Conservation (phyloP, 2,888 invertebrate genomes). For the Diloba caeruleocephala region DNA sequence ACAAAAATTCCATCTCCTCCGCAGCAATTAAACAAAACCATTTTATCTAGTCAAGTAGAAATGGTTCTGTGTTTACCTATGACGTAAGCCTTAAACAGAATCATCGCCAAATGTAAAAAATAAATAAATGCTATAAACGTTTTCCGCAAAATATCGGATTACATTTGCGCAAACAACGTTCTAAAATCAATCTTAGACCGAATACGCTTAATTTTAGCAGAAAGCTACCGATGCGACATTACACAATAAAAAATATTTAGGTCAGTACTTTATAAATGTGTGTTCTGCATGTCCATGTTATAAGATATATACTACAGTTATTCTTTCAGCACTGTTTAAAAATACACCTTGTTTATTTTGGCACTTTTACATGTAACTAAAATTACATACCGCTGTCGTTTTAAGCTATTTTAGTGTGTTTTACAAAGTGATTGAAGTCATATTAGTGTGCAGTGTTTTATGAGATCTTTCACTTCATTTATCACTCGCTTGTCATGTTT, state of each 20-base stretch:
- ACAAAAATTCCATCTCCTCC: too few relatives aligned
- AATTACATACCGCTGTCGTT: slow-evolving; percentile 39
- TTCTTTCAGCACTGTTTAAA: slow-evolving; percentile 45
- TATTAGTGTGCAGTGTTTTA: slow-evolving; percentile 21
- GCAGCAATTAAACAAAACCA: too few relatives aligned
- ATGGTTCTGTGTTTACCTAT: too few relatives aligned
- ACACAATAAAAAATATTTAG: slow-evolving; percentile 31
- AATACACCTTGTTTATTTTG: slow-evolving; percentile 61
- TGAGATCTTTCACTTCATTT: slow-evolving; percentile 28
- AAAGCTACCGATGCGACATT: slow-evolving; percentile 8
- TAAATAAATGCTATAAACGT: too few relatives aligned
- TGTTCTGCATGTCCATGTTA: slow-evolving; percentile 33
- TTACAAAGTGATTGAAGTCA: slow-evolving; percentile 27
- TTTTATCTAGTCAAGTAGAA: too few relatives aligned
- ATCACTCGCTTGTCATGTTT: slow-evolving; percentile 30
- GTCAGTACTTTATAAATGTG: slow-evolving; percentile 30
- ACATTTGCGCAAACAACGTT: not conserved
- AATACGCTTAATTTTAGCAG: slow-evolving; percentile 12
- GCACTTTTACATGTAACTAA: slow-evolving; percentile 48
- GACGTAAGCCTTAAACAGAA: too few relatives aligned
- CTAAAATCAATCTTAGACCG: not conserved
- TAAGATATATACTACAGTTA: slow-evolving; percentile 24
- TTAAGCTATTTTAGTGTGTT: slow-evolving; percentile 38
- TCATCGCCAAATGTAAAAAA: too few relatives aligned
- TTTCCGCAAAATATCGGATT: too few relatives aligned